Evolutionary conservation across 1,140 invertebrate species (phyloP).

Genomic region (Ectropis grisescens): DNA sequence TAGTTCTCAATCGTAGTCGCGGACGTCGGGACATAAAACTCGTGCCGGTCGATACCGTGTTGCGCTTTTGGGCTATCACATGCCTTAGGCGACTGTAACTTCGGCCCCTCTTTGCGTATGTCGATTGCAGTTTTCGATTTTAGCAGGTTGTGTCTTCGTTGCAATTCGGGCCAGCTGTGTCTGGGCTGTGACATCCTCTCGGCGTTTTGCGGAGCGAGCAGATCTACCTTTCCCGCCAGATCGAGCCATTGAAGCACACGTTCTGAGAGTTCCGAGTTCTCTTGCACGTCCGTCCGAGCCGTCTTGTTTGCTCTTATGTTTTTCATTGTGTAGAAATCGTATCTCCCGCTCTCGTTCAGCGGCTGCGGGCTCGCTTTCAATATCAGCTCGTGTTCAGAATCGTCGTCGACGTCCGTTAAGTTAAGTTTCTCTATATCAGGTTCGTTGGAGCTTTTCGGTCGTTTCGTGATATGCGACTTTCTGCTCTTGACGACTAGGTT

Average conservation of each 20-base stretch:
- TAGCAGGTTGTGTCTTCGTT: conserved; percentile 24
- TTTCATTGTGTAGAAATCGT: conserved; percentile 30
- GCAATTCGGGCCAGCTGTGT: conserved; percentile 58
- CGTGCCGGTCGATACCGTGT: conserved; percentile 48
- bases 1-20: conserved; percentile 59
- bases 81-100: conserved; percentile 18
- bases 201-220: conserved; percentile 34
- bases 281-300: conserved; percentile 31
- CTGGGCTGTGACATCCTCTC: conserved; percentile 47
- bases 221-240: conserved; percentile 62
- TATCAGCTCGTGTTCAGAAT: conserved; percentile 31
- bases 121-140: conserved; percentile 47
- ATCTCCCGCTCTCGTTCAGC: conserved; percentile 16
- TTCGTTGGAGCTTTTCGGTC: conserved; percentile 10
- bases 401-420: conserved; percentile 30
- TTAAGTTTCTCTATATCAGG: conserved; percentile 34
- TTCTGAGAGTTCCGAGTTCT: conserved; percentile 66
- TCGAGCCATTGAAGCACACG: conserved; percentile 74
- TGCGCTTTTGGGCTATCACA: conserved; percentile 25
- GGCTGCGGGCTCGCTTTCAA: conserved; percentile 32
- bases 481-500: conserved; percentile 37
- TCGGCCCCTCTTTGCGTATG: conserved; percentile 24
- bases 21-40: conserved; percentile 48
- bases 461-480: conserved; percentile 15
- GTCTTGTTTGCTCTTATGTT: conserved; percentile 43